phyloP scores from a whole-genome alignment of 2,797 vertebrate genomes.

The Coluber constrictor region DNA sequence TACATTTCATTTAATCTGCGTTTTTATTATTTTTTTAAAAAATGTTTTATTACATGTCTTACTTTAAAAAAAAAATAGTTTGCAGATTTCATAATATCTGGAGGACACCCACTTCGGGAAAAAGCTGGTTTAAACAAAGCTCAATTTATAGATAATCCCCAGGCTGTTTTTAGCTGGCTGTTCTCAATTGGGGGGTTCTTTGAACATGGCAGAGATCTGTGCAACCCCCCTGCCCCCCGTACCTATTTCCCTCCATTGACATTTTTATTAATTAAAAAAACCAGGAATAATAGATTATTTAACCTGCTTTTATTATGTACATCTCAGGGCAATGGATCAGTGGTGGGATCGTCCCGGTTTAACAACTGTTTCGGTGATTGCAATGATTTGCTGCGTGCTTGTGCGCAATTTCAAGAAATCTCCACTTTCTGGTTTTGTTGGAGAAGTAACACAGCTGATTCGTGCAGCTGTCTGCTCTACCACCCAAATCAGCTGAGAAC shows the following conservation, averaged over 20 bases:
- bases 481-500: no score
- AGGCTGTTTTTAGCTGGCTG: neutral
- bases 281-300: neutral
- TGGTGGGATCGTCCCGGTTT: no score
- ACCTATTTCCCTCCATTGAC: neutral
- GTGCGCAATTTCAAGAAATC: no score
- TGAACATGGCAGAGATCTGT: neutral
- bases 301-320: no score
- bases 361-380: no score
- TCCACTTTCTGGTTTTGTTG: no score
- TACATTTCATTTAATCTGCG: neutral
- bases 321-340: no score
- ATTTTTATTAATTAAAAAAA: neutral
- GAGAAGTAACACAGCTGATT: no score
- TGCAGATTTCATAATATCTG: neutral
- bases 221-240: neutral
- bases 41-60: neutral
- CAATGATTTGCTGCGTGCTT: no score
- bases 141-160: neutral
- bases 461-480: no score
- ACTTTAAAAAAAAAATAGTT: neutral
- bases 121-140: neutral
- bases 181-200: neutral
- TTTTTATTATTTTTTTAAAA: neutral
- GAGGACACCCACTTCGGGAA: neutral